Conservation (phyloP, 2,113 vertebrate species). For the Todiramphus saurophagus region DNA sequence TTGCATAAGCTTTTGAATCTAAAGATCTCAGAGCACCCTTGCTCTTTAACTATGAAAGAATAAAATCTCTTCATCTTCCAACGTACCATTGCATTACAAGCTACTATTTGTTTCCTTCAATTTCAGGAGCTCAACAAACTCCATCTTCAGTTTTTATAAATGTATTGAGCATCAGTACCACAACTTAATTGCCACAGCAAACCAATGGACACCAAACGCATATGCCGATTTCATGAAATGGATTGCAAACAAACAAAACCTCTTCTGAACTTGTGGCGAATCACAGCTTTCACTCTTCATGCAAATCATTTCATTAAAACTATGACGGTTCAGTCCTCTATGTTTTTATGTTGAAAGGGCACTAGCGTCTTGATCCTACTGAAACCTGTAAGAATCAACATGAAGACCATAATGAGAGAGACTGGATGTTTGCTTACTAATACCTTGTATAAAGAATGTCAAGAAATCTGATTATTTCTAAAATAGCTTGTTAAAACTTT, state of each 20-base stretch:
- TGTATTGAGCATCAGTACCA: not conserved
- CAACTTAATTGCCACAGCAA: not conserved
- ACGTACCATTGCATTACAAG: not conserved
- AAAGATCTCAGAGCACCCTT: not conserved
- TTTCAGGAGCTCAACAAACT: not conserved
- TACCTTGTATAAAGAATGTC: not conserved
- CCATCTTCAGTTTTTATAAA: not conserved
- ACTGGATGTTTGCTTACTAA: not conserved
- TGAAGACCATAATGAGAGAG: not conserved
- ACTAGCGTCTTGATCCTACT: not conserved
- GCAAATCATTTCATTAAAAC: not conserved
- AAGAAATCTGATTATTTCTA: not conserved
- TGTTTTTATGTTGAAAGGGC: not conserved
- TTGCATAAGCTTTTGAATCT: not conserved
- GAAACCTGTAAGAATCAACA: not conserved
- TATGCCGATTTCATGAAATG: not conserved
- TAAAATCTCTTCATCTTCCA: not conserved
- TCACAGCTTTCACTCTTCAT: not conserved
- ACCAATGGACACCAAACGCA: fast-evolving
- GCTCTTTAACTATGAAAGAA: not conserved
- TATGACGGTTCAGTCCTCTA: not conserved
- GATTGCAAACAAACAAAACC: not conserved
- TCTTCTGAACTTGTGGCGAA: not conserved
- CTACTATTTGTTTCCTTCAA: not conserved
- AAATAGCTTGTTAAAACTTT: not conserved